Conservation (phyloP, 2,888 invertebrate genomes). For the Clostera curtula region DNA sequence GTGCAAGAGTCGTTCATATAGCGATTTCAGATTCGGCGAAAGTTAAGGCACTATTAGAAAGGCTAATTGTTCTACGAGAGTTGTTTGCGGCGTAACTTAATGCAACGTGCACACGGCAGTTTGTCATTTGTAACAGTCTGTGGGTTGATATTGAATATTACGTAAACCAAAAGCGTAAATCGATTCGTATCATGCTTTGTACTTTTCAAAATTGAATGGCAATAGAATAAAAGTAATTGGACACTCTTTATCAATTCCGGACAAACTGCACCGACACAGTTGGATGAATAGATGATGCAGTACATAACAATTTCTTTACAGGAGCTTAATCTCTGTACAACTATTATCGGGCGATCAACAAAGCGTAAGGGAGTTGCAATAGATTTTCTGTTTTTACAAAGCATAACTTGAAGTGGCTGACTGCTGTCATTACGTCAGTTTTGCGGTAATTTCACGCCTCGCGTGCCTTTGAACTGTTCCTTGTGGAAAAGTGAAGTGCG, state of each 20-base stretch:
- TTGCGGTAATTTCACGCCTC: constrained; percentile 68
- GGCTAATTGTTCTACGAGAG: constrained; percentile 44
- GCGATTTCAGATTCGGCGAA: constrained; percentile 38
- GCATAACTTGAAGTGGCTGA: constrained; percentile 23
- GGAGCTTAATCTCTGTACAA: neutral
- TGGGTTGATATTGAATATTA: constrained; percentile 12
- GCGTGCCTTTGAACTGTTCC: constrained; percentile 55
- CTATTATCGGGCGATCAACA: neutral
- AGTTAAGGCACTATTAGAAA: constrained; percentile 41
- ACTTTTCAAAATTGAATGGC: no score
- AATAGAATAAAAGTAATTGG: no score
- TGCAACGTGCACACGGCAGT: constrained; percentile 40
- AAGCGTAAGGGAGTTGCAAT: constrained; percentile 4
- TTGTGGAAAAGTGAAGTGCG: constrained; percentile 71
- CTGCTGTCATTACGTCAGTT: constrained; percentile 52
- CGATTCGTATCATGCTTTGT: no score
- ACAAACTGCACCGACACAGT: no score
- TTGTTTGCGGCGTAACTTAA: constrained; percentile 32
- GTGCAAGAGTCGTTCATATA: constrained; percentile 23
- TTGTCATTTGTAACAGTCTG: constrained; percentile 28
- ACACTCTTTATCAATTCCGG: no score
- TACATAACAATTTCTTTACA: no score
- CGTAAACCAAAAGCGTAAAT: no score
- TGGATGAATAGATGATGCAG: no score
- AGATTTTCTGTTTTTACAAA: constrained; percentile 9